These are phyloP conservation scores for Drosophila sulfurigaster DNA, from an alignment of 1,140 invertebrate species.

Conservation along the genomic window DNA sequence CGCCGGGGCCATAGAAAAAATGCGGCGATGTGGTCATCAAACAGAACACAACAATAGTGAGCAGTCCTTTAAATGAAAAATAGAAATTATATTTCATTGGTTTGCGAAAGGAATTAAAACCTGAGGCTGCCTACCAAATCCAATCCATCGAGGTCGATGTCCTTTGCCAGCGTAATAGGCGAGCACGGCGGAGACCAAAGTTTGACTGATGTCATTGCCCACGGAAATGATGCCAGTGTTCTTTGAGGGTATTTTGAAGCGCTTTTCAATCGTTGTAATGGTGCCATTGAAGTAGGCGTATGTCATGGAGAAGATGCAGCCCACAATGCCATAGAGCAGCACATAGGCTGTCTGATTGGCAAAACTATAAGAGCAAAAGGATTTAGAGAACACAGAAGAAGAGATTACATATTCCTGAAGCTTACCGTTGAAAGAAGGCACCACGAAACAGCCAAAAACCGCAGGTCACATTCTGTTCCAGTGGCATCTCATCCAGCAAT, in stretches of 20 bases:
- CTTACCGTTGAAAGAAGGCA: slow-evolving; percentile 86
- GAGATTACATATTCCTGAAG: slow-evolving; percentile 9
- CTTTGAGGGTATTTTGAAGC: slow-evolving; percentile 92
- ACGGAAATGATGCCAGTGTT: slow-evolving; percentile 91
- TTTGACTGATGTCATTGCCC: slow-evolving; percentile 87
- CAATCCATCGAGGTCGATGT: slow-evolving; percentile 78
- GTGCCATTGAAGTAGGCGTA: slow-evolving; percentile 92
- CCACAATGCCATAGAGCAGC: slow-evolving; percentile 90
- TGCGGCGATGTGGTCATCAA: slow-evolving; percentile 90
- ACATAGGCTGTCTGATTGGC: slow-evolving; percentile 92
- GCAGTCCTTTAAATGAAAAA: slow-evolving; percentile 86
- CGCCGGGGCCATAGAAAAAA: slow-evolving; percentile 90
- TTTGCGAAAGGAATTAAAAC: slow-evolving; percentile 81
- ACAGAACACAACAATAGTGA: slow-evolving; percentile 89
- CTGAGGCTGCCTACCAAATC: slow-evolving; percentile 73
- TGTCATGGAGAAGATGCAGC: slow-evolving; percentile 90
- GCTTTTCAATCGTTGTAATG: slow-evolving; percentile 92
- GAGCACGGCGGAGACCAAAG: slow-evolving; percentile 64
- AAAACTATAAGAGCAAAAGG: slow-evolving; percentile 84
- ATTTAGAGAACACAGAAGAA: neutral
- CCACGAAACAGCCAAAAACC: slow-evolving; percentile 88
- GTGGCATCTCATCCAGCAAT: slow-evolving; percentile 85
- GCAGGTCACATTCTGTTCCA: slow-evolving; percentile 88
- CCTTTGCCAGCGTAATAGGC: slow-evolving; percentile 77
- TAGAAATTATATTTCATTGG: neutral